Conservation (phyloP, 2,113 vertebrate species). For the Gasterosteus aculeatus region DNA sequence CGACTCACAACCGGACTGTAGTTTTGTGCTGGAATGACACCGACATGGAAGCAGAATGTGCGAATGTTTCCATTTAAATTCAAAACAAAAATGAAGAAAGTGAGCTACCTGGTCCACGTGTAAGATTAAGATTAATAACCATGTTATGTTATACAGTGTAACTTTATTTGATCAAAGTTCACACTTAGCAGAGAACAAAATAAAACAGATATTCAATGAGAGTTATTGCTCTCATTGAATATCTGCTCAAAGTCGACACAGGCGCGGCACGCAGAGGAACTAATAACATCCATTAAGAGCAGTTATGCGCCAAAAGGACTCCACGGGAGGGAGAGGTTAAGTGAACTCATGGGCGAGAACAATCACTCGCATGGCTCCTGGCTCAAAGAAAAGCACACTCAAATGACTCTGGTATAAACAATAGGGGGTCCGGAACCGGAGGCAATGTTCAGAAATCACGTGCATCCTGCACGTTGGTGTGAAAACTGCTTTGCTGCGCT, state of each 20-base stretch:
- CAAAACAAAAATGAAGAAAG: conserved; percentile 8
- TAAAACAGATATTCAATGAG: conserved; percentile 20
- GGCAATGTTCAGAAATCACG: conserved; percentile 37
- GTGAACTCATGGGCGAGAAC: conserved; percentile 50
- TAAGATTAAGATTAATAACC: not conserved
- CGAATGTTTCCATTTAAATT: not conserved
- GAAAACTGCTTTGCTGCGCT: conserved; percentile 41
- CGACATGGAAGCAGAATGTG: conserved; percentile 10
- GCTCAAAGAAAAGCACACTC: conserved; percentile 21
- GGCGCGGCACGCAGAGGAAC: conserved; percentile 13
- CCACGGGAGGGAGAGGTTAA: conserved; percentile 51
- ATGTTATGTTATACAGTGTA: not conserved
- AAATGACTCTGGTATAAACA: conserved; percentile 51
- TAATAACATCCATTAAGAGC: conserved; percentile 38
- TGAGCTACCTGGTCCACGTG: not conserved
- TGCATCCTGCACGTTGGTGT: conserved; percentile 30
- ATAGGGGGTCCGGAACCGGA: conserved; percentile 46
- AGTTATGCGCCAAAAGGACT: conserved; percentile 23
- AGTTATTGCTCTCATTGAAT: conserved; percentile 14
- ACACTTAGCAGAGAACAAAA: conserved; percentile 4
- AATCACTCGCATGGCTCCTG: conserved; percentile 46
- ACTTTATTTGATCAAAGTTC: conserved; percentile 11
- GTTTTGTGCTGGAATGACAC: conserved; percentile 12
- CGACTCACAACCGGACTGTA: conserved; percentile 39
- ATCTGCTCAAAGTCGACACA: conserved; percentile 33